A percentile compares a stretch with the other conserved stretches of the same genome.
Conservation (phyloP, 2,888 invertebrate genomes). For the Tupiocoris notatus region DNA sequence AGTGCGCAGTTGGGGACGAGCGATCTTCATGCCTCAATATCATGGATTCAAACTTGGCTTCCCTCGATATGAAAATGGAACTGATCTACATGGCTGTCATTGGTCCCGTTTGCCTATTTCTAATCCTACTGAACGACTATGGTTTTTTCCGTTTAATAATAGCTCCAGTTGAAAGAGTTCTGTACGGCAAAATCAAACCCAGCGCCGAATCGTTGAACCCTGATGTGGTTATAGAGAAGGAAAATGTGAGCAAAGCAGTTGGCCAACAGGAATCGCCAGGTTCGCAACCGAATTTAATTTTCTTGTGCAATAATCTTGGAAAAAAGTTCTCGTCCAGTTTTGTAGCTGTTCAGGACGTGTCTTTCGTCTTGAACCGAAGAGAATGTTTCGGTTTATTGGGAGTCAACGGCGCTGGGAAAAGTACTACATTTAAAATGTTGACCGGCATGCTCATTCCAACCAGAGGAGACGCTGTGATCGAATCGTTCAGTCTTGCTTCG, state of each 20-base stretch:
- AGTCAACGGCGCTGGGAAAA: conserved; percentile 60
- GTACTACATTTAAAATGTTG: conserved; percentile 60
- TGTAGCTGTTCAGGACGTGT: conserved; percentile 65
- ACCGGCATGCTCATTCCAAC: conserved; percentile 57
- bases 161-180: neutral
- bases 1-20: too few species aligned
- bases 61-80: neutral
- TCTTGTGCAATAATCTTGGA: neutral
- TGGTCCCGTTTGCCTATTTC: too few species aligned
- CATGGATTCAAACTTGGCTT: neutral
- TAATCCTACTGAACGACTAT: neutral
- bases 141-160: neutral
- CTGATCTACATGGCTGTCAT: neutral
- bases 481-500: neutral
- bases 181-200: conserved; percentile 6
- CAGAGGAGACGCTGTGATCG: conserved; percentile 54
- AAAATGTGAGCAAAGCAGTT: neutral
- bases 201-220: neutral
- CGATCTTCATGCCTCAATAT: neutral
- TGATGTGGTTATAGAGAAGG: conserved; percentile 1
- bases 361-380: conserved; percentile 62
- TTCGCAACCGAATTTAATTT: neutral
- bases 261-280: neutral
- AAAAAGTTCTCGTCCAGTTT: conserved; percentile 47
- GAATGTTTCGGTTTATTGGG: conserved; percentile 58